Conservation (phyloP, 2,797 vertebrate genomes). For the Acipenser transmontanus region DNA sequence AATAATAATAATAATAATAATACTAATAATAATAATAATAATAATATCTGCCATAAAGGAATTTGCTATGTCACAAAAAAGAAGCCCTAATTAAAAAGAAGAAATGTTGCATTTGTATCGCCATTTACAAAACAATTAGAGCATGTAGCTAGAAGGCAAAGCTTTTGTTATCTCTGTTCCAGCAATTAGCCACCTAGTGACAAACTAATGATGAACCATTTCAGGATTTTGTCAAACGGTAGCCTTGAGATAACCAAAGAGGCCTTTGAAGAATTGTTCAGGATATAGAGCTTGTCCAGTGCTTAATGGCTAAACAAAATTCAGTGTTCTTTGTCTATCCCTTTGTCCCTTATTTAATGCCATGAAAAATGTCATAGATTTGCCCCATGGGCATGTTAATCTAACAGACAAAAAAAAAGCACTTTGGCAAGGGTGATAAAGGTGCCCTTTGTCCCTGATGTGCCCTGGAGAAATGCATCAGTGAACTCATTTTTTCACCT, state of each 20-base stretch:
- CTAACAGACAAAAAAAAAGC: not conserved
- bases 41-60: not conserved
- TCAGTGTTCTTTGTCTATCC: conserved; percentile 2
- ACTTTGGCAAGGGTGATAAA: not conserved
- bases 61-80: not conserved
- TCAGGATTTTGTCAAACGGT: not conserved
- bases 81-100: conserved; percentile 5
- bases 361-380: not conserved
- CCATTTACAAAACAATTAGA: conserved; percentile 55
- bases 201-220: conserved; percentile 59
- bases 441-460: not conserved
- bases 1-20: too few species aligned
- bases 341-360: not conserved
- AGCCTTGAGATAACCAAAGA: conserved; percentile 1
- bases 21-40: not conserved
- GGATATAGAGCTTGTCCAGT: not conserved
- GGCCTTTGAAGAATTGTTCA: not conserved
- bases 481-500: conserved; percentile 1
- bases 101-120: conserved; percentile 10
- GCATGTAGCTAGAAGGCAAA: conserved; percentile 53
- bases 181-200: conserved; percentile 60
- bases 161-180: conserved; percentile 32
- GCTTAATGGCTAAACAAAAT: conserved; percentile 1
- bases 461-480: not conserved
- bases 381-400: not conserved